Conservation (phyloP, 2,888 invertebrate species). For the Drosophila lutescens region DNA sequence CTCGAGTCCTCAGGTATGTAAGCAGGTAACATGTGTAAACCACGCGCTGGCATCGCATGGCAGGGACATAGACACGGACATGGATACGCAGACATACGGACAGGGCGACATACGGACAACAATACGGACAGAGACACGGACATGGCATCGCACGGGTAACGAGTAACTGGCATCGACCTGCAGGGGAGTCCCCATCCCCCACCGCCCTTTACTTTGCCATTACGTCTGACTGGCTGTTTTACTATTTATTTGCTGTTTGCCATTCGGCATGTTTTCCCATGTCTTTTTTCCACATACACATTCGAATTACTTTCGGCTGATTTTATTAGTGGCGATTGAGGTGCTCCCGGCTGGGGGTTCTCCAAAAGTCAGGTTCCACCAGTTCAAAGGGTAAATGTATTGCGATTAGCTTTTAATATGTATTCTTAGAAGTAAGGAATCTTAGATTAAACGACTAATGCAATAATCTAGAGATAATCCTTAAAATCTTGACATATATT, state of each 20-base stretch:
- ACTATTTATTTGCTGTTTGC: constrained; percentile 31
- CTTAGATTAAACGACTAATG: no score
- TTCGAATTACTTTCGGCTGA: constrained; percentile 2
- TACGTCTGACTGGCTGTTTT: constrained; percentile 28
- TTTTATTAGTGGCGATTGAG: constrained; percentile 2
- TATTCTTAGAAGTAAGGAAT: no score
- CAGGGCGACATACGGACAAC: constrained; percentile 4
- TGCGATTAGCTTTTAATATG: no score
- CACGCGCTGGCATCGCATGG: constrained; percentile 64
- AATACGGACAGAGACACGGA: constrained; percentile 3
- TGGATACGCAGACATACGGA: constrained; percentile 21
- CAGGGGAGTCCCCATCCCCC: not conserved
- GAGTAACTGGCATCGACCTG: constrained; percentile 30
- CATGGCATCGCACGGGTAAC: constrained; percentile 25
- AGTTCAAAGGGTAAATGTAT: not conserved
- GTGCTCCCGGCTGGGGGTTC: not conserved
- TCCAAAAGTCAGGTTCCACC: not conserved
- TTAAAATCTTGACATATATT: no score
- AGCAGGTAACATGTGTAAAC: constrained; percentile 58
- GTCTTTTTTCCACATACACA: not conserved
- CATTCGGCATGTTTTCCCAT: constrained; percentile 25
- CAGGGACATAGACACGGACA: constrained; percentile 30
- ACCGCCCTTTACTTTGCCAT: not conserved
- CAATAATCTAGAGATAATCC: no score
- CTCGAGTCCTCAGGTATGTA: constrained; percentile 17